A percentile compares a stretch with the other conserved stretches of the same genome.
These are phyloP conservation scores for Paraescarpia echinospica DNA, from an alignment of 1,140 invertebrate genomes.

Conservation along the genomic window DNA sequence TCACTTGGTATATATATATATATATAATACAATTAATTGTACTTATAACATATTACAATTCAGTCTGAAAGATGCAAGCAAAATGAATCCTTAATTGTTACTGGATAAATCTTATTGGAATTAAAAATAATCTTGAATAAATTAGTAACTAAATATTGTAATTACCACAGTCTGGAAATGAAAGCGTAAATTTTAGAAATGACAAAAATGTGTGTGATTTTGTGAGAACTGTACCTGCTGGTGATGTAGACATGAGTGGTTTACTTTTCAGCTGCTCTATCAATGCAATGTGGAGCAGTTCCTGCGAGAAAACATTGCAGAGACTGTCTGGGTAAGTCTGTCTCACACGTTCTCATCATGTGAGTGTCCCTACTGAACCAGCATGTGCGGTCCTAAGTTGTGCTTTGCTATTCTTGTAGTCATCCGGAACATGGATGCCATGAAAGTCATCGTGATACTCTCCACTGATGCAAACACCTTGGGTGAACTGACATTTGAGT, in stretches of 20 bases:
- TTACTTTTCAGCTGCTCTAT: constrained; percentile 58
- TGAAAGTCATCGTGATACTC: no score
- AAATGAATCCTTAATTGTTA: neutral
- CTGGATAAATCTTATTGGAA: neutral
- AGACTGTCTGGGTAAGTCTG: constrained; percentile 66
- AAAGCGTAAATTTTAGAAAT: neutral
- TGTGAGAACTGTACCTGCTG: neutral
- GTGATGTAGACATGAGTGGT: neutral
- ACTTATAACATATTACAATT: no score
- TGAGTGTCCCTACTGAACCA: no score
- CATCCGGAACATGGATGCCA: no score
- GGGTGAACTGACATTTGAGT: no score
- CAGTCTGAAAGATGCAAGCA: neutral
- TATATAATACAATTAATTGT: no score
- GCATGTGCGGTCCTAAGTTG: no score
- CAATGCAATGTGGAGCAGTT: constrained; percentile 68
- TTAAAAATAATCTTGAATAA: neutral
- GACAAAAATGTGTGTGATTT: neutral
- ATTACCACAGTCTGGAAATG: neutral
- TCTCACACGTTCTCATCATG: neutral
- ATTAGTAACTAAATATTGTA: neutral
- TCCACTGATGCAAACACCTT: no score
- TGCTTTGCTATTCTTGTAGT: no score
- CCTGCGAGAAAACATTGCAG: constrained; percentile 66
- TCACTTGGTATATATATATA: no score